These are phyloP conservation scores for Cepaea hortensis DNA, from an alignment of 2,888 invertebrate species.

Conservation along the genomic window DNA sequence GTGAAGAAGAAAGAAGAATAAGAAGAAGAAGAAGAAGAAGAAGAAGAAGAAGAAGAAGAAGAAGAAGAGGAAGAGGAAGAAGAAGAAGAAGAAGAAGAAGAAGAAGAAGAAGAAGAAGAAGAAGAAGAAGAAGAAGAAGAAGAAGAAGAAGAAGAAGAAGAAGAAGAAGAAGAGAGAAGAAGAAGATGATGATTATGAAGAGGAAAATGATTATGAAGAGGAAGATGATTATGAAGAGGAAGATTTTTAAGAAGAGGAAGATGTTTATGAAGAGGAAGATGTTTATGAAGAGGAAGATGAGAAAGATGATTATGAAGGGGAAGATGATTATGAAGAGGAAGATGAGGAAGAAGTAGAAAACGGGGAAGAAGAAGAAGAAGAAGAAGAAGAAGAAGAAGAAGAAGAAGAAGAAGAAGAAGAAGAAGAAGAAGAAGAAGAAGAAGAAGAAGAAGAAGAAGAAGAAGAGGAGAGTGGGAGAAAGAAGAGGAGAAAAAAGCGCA, in stretches of 20 bases:
- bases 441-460: not conserved
- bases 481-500: constrained; percentile 1
- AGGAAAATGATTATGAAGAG: no score
- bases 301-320: no score
- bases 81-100: not conserved
- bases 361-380: not conserved
- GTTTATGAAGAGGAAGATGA: no score
- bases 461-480: not conserved
- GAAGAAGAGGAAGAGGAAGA: not conserved
- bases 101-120: not conserved
- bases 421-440: not conserved
- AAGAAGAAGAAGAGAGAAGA: not conserved
- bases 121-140: not conserved
- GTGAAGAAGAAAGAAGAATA: not conserved
- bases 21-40: constrained; percentile 5
- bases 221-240: no score
- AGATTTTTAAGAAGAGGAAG: no score
- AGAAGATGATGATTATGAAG: not conserved
- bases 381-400: not conserved
- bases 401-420: not conserved
- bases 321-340: not conserved
- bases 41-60: constrained; percentile 6
- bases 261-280: no score
- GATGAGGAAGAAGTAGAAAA: not conserved
- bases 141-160: constrained; percentile 7